A percentile compares a stretch with the other conserved stretches of the same genome.
phyloP scores from a whole-genome alignment of 30 jellyfish, hydroid and myxozoan species.

The Nemopilema nomurai region DNA sequence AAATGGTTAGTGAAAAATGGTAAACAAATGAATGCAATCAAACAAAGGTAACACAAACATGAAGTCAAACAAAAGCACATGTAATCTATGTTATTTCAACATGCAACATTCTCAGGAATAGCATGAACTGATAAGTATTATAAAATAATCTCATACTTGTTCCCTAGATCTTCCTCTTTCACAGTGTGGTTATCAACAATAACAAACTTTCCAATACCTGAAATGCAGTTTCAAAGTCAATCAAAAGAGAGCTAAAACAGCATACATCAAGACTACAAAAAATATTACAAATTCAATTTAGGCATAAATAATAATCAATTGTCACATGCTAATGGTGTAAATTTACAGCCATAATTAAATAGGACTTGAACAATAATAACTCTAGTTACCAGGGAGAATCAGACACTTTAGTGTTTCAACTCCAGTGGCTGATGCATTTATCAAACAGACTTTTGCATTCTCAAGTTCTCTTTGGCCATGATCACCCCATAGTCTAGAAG shows the following conservation, averaged over 20 bases:
- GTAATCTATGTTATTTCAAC: too few species aligned
- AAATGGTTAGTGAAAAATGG: too few species aligned
- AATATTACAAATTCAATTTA: too few species aligned
- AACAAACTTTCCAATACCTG: conserved; percentile 72
- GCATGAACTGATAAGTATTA: not conserved
- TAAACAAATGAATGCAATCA: too few species aligned
- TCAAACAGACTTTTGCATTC: conserved; percentile 80
- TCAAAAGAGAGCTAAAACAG: not conserved
- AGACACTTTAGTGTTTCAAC: conserved; percentile 86
- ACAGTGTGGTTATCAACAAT: conserved; percentile 71
- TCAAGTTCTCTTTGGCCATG: conserved; percentile 89
- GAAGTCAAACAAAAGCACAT: too few species aligned
- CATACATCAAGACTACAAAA: not conserved
- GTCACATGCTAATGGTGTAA: too few species aligned
- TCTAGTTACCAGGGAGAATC: conserved; percentile 77
- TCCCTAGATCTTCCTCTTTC: conserved; percentile 77
- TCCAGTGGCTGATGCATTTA: conserved; percentile 93
- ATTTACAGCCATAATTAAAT: too few species aligned
- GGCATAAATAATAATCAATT: not conserved
- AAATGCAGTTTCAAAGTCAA: not conserved
- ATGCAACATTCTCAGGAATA: too few species aligned
- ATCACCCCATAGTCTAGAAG: conserved; percentile 87
- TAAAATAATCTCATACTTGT: conserved; percentile 32
- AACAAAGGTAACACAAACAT: too few species aligned
- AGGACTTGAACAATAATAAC: not conserved